Evolutionary conservation across 2,888 invertebrate genomes (phyloP).

Genomic region (Sceliomorpha sp.): DNA sequence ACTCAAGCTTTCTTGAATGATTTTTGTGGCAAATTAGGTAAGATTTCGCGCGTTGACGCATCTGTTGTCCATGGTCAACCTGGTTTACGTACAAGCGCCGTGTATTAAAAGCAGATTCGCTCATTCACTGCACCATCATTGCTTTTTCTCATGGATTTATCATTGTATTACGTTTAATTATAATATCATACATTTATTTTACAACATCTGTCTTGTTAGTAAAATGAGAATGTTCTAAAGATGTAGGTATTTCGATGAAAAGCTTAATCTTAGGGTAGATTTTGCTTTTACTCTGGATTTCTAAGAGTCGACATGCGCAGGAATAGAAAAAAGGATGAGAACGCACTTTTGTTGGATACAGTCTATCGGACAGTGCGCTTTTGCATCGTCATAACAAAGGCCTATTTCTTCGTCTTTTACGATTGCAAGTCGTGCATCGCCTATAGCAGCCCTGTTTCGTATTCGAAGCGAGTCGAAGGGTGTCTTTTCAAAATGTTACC

Average conservation of each 20-base stretch:
- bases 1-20: constrained; percentile 59
- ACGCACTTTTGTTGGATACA: constrained; percentile 2
- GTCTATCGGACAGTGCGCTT: constrained; percentile 11
- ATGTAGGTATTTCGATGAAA: not conserved
- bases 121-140: no score
- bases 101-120: not conserved
- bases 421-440: constrained; percentile 42
- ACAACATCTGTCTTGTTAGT: no score
- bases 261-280: not conserved
- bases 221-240: no score
- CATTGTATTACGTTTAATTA: not conserved
- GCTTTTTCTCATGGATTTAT: no score
- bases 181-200: no score
- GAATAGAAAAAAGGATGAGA: not conserved
- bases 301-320: no score
- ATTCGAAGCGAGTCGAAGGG: constrained; percentile 18
- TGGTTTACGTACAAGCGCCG: not conserved
- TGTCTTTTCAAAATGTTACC: no score
- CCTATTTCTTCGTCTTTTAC: constrained; percentile 35
- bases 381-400: constrained; percentile 25
- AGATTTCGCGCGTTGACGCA: constrained; percentile 66
- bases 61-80: constrained; percentile 62
- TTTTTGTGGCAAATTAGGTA: constrained; percentile 53
- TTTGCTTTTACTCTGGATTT: no score
- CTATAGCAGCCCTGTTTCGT: constrained; percentile 37